A percentile compares a stretch with the other conserved stretches of the same genome.
phyloP scores from a whole-genome alignment of 2,113 vertebrate genomes.

The Etia nguti region DNA sequence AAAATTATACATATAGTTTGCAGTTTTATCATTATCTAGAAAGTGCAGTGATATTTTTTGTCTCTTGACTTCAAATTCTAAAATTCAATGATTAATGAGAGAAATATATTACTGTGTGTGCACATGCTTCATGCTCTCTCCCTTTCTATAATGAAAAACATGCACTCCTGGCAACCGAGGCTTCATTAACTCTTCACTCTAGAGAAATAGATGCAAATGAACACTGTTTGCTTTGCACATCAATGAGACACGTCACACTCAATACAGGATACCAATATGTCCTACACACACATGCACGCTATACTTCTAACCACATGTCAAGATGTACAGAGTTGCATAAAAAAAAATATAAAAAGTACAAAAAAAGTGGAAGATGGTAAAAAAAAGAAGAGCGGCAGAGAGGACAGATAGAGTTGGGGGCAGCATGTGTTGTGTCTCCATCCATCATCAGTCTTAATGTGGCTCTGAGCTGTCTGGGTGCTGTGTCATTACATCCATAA shows the following conservation, averaged over 20 bases:
- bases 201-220: constrained; percentile 61
- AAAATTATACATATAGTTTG: background rate
- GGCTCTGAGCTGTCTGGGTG: constrained; percentile 62
- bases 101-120: background rate
- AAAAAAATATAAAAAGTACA: background rate
- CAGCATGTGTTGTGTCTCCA: constrained; percentile 31
- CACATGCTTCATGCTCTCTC: background rate
- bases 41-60: background rate
- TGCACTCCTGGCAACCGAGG: constrained; percentile 42
- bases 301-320: background rate
- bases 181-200: constrained; percentile 62
- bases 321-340: background rate
- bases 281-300: background rate
- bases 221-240: constrained; percentile 62
- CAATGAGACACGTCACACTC: constrained; percentile 45
- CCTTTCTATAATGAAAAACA: constrained; percentile 34
- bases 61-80: background rate
- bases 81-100: constrained; percentile 28
- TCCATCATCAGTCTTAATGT: constrained; percentile 57
- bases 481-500: constrained; percentile 71
- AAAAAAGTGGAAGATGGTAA: background rate
- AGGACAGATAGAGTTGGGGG: constrained; percentile 20
- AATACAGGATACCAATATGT: constrained; percentile 23
- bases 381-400: background rate
- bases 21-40: constrained; percentile 6